A percentile compares a stretch with the other conserved stretches of the same genome.
Evolutionary conservation across 1,140 invertebrate species (phyloP).

Genomic region (Chironomus tepperi): DNA sequence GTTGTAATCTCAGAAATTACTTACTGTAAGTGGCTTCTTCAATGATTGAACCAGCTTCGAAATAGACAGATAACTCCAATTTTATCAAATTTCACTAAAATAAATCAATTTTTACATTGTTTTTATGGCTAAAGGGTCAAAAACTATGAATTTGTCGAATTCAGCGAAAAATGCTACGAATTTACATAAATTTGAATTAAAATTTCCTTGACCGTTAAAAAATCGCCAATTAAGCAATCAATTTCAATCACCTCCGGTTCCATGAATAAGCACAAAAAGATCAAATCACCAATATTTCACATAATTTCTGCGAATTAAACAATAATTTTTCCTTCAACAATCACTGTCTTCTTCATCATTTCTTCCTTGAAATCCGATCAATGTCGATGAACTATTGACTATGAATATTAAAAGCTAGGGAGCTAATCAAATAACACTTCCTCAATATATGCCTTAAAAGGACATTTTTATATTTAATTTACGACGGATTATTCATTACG

Average conservation of each 20-base stretch:
- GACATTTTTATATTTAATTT: background rate
- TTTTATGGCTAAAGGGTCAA: no score
- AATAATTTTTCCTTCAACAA: no score
- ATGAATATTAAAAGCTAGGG: background rate
- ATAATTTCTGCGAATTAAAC: no score
- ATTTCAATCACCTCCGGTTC: background rate
- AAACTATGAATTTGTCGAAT: no score
- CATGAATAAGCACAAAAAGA: background rate
- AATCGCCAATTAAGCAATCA: background rate
- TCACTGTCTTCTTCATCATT: background rate
- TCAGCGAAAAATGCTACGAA: no score
- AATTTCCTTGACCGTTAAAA: background rate
- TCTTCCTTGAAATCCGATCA: background rate
- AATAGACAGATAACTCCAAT: no score
- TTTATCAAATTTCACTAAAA: no score
- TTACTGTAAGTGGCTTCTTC: no score
- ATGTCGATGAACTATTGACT: background rate
- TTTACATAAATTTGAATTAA: background rate
- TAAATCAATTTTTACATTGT: no score
- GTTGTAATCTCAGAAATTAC: no score
- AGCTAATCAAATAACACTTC: background rate
- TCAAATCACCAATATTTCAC: no score
- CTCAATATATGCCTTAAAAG: background rate
- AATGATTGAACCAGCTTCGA: no score
- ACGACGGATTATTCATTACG: background rate